These are phyloP conservation scores for Rotaria socialis DNA, from an alignment of 2,888 invertebrate genomes.

Conservation along the genomic window DNA sequence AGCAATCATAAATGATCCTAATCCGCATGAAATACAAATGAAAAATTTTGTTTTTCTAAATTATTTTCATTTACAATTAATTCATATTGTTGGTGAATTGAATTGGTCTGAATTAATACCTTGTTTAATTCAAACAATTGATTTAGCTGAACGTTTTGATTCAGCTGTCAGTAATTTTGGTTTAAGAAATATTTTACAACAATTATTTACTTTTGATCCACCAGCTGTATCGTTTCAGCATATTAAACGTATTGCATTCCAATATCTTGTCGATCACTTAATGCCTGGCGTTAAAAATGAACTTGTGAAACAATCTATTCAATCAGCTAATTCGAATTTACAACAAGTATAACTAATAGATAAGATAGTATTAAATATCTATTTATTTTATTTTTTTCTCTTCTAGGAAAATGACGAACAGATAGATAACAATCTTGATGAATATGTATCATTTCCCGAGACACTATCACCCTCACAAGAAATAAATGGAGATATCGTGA, in stretches of 20 bases:
- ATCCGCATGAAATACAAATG: slow-evolving; percentile 23
- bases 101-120: neutral
- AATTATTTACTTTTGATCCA: slow-evolving; percentile 1
- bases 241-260: slow-evolving; percentile 25
- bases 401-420: neutral
- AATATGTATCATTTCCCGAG: neutral
- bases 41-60: slow-evolving; percentile 10
- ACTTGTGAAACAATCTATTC: neutral
- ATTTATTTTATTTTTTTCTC: neutral
- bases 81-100: slow-evolving; percentile 19
- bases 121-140: neutral
- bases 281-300: neutral
- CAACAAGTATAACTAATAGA: neutral
- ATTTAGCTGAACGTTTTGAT: slow-evolving; percentile 19
- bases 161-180: neutral
- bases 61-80: slow-evolving; percentile 35
- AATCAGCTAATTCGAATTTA: neutral
- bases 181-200: slow-evolving; percentile 12
- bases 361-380: too few species aligned
- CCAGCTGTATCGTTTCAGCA: slow-evolving; percentile 23
- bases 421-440: neutral
- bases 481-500: neutral
- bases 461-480: neutral
- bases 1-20: neutral
- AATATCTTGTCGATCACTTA: slow-evolving; percentile 25